Conservation (phyloP, 2,888 invertebrate genomes). For the Noctua comes region DNA sequence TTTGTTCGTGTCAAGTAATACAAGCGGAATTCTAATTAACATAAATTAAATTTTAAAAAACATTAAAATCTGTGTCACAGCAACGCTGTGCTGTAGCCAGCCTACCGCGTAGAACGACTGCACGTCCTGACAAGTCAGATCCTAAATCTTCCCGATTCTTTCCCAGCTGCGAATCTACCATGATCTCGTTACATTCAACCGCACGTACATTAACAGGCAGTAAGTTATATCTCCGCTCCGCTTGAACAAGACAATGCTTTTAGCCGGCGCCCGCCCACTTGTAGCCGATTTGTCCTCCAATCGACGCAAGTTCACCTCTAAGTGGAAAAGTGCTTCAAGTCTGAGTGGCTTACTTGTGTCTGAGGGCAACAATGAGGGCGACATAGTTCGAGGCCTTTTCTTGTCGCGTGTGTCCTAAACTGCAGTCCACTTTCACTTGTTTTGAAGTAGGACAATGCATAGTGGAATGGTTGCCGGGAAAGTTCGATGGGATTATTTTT, state of each 20-base stretch:
- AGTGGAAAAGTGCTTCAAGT: constrained; percentile 69
- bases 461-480: not conserved
- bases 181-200: constrained; percentile 51
- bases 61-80: not conserved
- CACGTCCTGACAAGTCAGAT: not conserved
- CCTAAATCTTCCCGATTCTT: not conserved
- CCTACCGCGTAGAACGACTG: constrained; percentile 17
- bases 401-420: constrained; percentile 25
- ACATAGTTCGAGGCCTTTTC: constrained; percentile 8
- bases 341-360: constrained; percentile 60
- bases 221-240: constrained; percentile 65
- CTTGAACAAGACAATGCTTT: constrained; percentile 81
- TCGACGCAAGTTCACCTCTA: constrained; percentile 58
- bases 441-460: constrained; percentile 21
- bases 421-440: constrained; percentile 42
- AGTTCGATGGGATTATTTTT: not conserved
- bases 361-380: constrained; percentile 39
- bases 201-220: constrained; percentile 58
- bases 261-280: constrained; percentile 70
- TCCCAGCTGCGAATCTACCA: not conserved
- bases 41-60: too few species aligned
- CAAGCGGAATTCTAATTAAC: too few species aligned
- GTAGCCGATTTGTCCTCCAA: constrained; percentile 70
- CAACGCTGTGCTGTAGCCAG: constrained; percentile 16
- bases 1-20: not conserved